Percentiles rank a stretch among this genome's conserved stretches.
These are phyloP conservation scores for Ellobius talpinus DNA, from an alignment of 2,113 vertebrate species.

Conservation along the genomic window DNA sequence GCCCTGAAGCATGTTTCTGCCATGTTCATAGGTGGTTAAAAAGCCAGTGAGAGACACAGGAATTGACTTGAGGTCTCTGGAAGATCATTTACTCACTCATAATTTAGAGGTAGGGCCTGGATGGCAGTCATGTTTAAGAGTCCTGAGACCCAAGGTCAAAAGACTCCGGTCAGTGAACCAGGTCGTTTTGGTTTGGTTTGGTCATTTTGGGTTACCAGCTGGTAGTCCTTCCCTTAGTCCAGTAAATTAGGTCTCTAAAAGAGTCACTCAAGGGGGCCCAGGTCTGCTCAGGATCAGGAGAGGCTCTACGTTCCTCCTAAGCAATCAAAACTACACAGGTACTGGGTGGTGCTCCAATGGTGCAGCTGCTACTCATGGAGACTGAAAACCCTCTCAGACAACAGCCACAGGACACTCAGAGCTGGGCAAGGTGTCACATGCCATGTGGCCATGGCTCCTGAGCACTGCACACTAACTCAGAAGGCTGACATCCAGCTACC, in stretches of 20 bases:
- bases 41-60: neutral
- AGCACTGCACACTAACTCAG: neutral
- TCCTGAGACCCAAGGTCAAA: neutral
- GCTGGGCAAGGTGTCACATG: neutral
- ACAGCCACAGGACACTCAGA: neutral
- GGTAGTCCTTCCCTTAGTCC: neutral
- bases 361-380: neutral
- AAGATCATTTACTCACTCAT: neutral
- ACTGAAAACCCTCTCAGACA: neutral
- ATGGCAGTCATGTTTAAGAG: neutral
- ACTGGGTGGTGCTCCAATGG: accelerated
- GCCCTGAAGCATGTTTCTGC: neutral
- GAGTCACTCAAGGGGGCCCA: neutral
- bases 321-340: neutral
- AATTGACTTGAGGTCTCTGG: neutral
- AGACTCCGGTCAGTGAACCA: neutral
- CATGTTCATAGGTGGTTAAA: neutral
- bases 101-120: neutral
- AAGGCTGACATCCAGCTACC: neutral
- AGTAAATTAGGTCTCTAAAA: neutral
- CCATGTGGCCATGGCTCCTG: neutral
- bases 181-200: neutral
- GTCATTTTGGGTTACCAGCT: neutral
- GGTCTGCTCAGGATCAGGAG: neutral
- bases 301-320: neutral